A percentile compares a stretch with the other conserved stretches of the same genome.
phyloP scores from a whole-genome alignment of 2,797 vertebrate genomes.

The Heliangelus exortis region DNA sequence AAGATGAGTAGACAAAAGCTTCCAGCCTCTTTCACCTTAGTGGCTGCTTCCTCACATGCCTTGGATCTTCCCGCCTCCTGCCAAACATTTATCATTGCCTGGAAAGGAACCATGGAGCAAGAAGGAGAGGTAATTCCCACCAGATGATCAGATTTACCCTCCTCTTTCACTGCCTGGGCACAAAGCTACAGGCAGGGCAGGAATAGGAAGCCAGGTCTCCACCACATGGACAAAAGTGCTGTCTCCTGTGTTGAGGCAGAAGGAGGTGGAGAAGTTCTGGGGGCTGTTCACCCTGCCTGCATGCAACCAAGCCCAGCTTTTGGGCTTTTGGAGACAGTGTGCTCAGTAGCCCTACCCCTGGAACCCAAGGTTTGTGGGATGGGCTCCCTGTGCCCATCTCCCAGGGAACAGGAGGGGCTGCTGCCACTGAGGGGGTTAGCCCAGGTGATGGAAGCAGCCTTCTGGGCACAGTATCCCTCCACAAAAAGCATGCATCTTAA shows the following conservation, averaged over 20 bases:
- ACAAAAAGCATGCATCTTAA: not conserved
- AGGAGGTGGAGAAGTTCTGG: not conserved
- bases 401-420: not conserved
- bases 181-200: not conserved
- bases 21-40: not conserved
- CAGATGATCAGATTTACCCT: not conserved
- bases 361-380: not conserved
- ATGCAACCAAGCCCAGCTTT: accelerated
- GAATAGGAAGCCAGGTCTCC: not conserved
- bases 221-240: not conserved
- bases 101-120: not conserved
- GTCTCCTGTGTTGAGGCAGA: accelerated
- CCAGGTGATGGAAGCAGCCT: not conserved
- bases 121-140: not conserved
- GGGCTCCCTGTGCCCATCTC: not conserved
- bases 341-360: not conserved
- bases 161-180: not conserved
- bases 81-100: not conserved
- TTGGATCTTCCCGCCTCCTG: not conserved
- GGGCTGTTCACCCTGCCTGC: not conserved
- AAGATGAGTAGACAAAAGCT: not conserved
- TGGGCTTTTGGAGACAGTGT: not conserved
- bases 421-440: not conserved
- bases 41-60: not conserved
- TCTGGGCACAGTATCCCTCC: not conserved